A percentile compares a stretch with the other conserved stretches of the same genome.
Conservation (phyloP, 23 tunicate genomes). For the Styela plicata region DNA sequence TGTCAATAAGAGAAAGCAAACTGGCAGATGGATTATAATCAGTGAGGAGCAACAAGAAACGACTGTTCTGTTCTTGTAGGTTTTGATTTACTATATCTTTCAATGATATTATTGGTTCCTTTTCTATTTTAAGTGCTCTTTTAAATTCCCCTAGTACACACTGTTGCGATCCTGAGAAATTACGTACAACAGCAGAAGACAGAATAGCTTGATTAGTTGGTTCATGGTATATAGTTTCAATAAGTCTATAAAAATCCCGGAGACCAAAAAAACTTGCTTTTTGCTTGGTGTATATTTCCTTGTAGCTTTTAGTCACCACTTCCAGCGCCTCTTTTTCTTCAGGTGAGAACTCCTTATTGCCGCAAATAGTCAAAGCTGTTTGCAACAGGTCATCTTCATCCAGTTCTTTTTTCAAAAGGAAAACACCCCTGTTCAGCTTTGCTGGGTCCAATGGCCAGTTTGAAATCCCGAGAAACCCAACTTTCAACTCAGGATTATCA, state of each 20-base stretch:
- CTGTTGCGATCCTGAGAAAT: too few relatives aligned
- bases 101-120: conserved; percentile 1
- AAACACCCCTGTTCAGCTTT: conserved; percentile 54
- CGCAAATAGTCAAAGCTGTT: conserved; percentile 42
- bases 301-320: conserved; percentile 25
- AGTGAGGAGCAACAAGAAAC: conserved; percentile 55
- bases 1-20: conserved; percentile 26
- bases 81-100: too few relatives aligned
- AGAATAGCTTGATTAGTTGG: too few relatives aligned
- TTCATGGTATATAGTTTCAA: conserved; percentile 35
- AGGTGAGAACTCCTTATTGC: conserved; percentile 12
- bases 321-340: conserved; percentile 12
- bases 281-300: conserved; percentile 30
- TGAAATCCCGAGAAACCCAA: conserved; percentile 59
- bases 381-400: conserved; percentile 22
- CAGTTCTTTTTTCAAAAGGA: conserved; percentile 36
- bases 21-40: conserved; percentile 51
- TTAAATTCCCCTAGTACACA: too few relatives aligned
- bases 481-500: conserved; percentile 10
- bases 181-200: too few relatives aligned
- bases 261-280: conserved; percentile 47
- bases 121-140: conserved; percentile 6
- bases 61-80: conserved; percentile 40
- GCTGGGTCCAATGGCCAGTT: conserved; percentile 61
- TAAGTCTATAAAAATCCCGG: conserved; percentile 43